phyloP scores from a whole-genome alignment of 2,797 vertebrate genomes.

The Jordanella pulchra region DNA sequence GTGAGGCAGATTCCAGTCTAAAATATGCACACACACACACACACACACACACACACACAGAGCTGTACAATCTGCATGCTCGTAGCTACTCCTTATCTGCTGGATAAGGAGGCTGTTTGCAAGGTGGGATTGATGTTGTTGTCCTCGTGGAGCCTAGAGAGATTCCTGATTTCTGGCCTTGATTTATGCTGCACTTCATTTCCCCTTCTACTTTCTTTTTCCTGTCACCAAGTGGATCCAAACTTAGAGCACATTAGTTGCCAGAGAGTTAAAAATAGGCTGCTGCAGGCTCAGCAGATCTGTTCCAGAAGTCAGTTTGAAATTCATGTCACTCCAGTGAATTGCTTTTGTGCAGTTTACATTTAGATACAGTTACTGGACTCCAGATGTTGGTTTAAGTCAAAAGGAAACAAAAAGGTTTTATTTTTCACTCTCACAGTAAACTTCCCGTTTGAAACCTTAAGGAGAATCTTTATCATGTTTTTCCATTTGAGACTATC shows the following conservation, averaged over 20 bases:
- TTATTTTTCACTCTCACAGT: too few relatives aligned
- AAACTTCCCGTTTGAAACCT: neutral
- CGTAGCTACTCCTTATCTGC: conserved; percentile 47
- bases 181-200: conserved; percentile 41
- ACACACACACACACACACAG: conserved; percentile 11
- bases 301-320: neutral
- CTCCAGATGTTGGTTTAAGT: neutral
- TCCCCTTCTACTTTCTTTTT: conserved; percentile 32
- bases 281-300: conserved; percentile 33
- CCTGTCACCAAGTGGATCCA: conserved; percentile 46
- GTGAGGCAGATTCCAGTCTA: conserved; percentile 24
- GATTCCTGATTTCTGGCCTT: conserved; percentile 35
- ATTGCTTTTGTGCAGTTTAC: neutral
- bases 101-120: conserved; percentile 36
- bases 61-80: conserved; percentile 8
- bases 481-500: neutral
- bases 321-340: neutral
- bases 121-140: conserved; percentile 59
- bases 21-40: conserved; percentile 28
- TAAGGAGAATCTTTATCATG: neutral
- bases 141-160: conserved; percentile 23
- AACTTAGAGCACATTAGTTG: conserved; percentile 25
- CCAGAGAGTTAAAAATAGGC: conserved; percentile 56
- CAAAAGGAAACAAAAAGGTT: conserved; percentile 1
- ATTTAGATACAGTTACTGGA: neutral